A percentile compares a stretch with the other conserved stretches of the same genome.
phyloP scores from a whole-genome alignment of 2,797 vertebrate genomes.

The Danio kyathit region DNA sequence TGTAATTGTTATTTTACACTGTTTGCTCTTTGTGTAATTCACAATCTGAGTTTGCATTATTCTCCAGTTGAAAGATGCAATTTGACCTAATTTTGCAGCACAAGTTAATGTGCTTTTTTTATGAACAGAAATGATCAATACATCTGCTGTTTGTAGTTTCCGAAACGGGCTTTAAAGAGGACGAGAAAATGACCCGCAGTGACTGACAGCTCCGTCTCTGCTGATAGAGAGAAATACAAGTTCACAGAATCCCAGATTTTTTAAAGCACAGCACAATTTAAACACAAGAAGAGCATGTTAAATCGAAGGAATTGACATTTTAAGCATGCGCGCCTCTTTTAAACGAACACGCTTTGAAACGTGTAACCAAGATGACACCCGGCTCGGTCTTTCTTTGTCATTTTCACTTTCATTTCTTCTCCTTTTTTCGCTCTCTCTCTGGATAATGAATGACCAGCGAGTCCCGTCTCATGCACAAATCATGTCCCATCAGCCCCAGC shows the following conservation, averaged over 20 bases:
- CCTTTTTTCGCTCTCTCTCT: conserved; percentile 54
- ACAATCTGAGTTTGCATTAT: neutral
- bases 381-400: conserved; percentile 41
- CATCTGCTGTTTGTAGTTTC: neutral
- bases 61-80: neutral
- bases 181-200: neutral
- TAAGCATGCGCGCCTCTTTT: conserved; percentile 21
- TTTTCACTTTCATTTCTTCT: conserved; percentile 36
- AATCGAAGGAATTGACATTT: conserved; percentile 27
- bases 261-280: neutral
- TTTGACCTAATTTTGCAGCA: neutral
- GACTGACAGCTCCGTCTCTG: neutral
- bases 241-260: conserved; percentile 8
- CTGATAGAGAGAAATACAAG: neutral
- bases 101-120: neutral
- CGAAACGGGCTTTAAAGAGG: neutral
- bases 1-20: neutral
- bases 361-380: conserved; percentile 55
- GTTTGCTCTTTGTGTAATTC: neutral
- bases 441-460: conserved; percentile 65
- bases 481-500: conserved; percentile 43
- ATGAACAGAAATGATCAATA: neutral
- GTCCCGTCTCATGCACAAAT: conserved; percentile 70
- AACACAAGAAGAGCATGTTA: neutral
- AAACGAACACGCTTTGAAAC: conserved; percentile 56